Evolutionary conservation across 2,797 vertebrate genomes (phyloP).

Genomic region (Loris lydekkerianus): DNA sequence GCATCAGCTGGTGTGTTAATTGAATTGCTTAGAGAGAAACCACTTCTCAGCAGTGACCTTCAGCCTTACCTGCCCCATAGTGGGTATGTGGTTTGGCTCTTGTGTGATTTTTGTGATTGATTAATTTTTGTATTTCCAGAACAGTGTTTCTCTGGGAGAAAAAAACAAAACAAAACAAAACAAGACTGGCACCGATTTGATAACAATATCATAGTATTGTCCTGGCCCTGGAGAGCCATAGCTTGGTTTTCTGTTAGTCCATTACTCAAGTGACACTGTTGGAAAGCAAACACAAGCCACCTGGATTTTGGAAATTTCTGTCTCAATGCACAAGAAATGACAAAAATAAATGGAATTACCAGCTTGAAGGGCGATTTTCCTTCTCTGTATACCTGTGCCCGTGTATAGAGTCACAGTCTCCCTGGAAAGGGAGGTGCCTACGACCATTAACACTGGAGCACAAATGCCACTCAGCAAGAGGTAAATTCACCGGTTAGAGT

Average conservation of each 20-base stretch:
- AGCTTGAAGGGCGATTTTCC: neutral
- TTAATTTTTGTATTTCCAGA: conserved; percentile 81
- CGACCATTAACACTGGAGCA: conserved; percentile 42
- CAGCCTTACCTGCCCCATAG: conserved; percentile 70
- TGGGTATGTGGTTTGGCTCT: conserved; percentile 74
- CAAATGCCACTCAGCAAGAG: conserved; percentile 56
- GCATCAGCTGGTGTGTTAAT: conserved; percentile 64
- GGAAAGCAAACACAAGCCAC: conserved; percentile 73
- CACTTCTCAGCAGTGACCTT: conserved; percentile 29
- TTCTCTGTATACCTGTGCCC: neutral
- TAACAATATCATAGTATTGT: conserved; percentile 80
- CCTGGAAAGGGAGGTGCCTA: neutral
- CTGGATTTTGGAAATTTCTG: conserved; percentile 58
- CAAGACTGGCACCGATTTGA: conserved; percentile 71
- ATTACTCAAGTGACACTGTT: conserved; percentile 74
- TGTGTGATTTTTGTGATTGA: conserved; percentile 81
- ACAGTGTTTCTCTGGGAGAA: conserved; percentile 81
- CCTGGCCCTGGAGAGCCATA: conserved; percentile 64
- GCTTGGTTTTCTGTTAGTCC: conserved; percentile 80
- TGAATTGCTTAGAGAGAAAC: conserved; percentile 39
- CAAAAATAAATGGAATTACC: conserved; percentile 43
- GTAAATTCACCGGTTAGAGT: conserved; percentile 59
- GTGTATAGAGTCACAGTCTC: neutral
- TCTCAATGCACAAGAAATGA: conserved; percentile 35
- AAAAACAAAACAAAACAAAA: neutral